Base-by-base conservation (phyloP, 2,113 vertebrate species). In the Microtus ochrogaster region DNA sequence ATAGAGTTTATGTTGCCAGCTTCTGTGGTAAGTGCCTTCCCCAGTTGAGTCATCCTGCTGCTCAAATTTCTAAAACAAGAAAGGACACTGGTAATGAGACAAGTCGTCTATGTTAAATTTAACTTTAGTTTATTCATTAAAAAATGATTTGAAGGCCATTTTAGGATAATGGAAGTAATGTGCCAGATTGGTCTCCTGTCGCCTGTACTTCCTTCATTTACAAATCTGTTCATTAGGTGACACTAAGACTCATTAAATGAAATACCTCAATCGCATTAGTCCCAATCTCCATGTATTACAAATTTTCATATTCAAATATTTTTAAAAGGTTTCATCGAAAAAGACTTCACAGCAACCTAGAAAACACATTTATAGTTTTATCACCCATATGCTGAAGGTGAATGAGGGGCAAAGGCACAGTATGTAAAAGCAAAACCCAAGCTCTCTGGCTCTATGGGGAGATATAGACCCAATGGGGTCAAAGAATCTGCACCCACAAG, bases 41-140 rank as follows among this genome's bases (percentile, higher is more conserved):
- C 21, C 21, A 26, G 16, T 4, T 55, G 21, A 24, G 9, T 9
- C 79, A 58, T 14, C 5, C 1, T n/a, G 36, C 21, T 83, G 55
- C 12, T 55, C 36, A 41, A 36, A 72, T 82, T 91, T 33, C 41
- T 85, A 77, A 85, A 63, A 2, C 36, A 73, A 88, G 39, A 90
- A 9, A 78, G 30, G 4, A 82, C 92, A 74, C 1, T 47, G 22
- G 26, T 66, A 88, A 70, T 52, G 47, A 85, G 83, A 76, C 90
- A 49, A 36, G 44, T 13, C 3, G 1, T 19, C n/a, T n/a, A 74
- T 22, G 26, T 73, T 65, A 73, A 77, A 52, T 85, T 93, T 94
- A 95, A 58, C 36, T 79, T 90, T 61, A 30, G 1, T 85, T 91
- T 84, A 89, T 88, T 94, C 47, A 94, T 77, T 88, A 79, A 70